These are phyloP conservation scores for Xylocampa areola DNA, from an alignment of 2,888 invertebrate genomes.

Conservation along the genomic window DNA sequence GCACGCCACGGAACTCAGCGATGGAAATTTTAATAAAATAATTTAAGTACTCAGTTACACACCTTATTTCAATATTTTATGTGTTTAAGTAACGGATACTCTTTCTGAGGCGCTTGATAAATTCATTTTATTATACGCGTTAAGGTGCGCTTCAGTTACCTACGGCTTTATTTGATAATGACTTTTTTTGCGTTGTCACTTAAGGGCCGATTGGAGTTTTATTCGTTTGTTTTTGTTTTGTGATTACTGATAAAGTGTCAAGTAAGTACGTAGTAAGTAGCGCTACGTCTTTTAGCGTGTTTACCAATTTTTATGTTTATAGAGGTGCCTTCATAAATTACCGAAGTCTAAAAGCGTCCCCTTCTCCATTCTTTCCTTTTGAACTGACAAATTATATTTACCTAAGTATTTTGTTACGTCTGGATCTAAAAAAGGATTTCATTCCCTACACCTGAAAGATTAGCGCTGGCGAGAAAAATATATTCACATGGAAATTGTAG, in stretches of 20 bases:
- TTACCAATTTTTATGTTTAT: no score
- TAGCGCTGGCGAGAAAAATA: conserved; percentile 45
- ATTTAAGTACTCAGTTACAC: conserved; percentile 26
- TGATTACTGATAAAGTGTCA: no score
- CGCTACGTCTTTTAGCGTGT: no score
- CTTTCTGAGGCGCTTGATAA: conserved; percentile 45
- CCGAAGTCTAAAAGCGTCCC: conserved; percentile 1
- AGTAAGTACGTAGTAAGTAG: no score
- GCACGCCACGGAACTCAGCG: conserved; percentile 37
- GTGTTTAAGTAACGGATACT: conserved; percentile 42
- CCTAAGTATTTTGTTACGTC: conserved; percentile 23
- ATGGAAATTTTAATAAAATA: conserved; percentile 48
- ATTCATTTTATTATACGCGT: conserved; percentile 55
- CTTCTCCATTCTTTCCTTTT: conserved; percentile 16
- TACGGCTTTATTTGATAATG: conserved; percentile 50
- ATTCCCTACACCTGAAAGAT: conserved; percentile 33
- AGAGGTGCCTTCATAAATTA: background rate
- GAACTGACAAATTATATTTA: conserved; percentile 38
- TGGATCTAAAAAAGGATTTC: conserved; percentile 20
- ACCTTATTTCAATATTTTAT: conserved; percentile 51
- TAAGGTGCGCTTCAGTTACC: conserved; percentile 41
- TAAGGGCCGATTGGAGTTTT: background rate
- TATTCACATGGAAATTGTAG: conserved; percentile 62
- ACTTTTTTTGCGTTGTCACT: conserved; percentile 34
- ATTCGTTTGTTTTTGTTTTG: background rate